phyloP scores from a whole-genome alignment of 2,797 vertebrate species.

The Acanthurus lineatus region DNA sequence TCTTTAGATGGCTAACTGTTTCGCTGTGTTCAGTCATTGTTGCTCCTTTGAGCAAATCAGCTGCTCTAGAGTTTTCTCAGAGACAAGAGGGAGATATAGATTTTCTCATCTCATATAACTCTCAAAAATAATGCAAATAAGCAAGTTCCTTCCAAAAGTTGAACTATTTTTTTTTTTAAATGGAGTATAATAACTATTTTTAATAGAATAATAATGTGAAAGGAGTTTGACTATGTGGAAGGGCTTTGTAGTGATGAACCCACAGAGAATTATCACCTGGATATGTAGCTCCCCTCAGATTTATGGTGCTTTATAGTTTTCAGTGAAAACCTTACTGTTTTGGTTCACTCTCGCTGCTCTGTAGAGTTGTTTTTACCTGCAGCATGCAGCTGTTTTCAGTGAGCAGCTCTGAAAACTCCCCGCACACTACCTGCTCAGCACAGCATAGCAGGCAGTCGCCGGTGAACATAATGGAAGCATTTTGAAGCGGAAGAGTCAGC shows the following conservation, averaged over 20 bases:
- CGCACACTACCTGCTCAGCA: neutral
- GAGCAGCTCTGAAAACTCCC: neutral
- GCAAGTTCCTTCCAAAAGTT: neutral
- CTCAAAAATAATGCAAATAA: neutral
- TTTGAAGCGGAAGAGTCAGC: neutral
- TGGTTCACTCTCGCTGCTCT: neutral
- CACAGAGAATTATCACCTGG: neutral
- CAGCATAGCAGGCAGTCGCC: neutral
- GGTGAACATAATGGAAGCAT: neutral
- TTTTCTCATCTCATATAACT: neutral
- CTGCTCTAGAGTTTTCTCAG: neutral
- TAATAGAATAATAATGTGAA: neutral
- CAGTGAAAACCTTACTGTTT: conserved; percentile 1
- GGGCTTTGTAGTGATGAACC: neutral
- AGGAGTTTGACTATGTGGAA: neutral
- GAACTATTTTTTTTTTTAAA: neutral
- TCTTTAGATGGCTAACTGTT: neutral
- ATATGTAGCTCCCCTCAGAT: neutral
- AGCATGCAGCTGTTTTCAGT: neutral
- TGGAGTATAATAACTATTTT: neutral
- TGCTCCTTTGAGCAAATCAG: neutral
- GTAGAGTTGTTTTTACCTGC: neutral
- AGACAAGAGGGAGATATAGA: too few species aligned
- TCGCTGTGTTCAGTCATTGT: neutral
- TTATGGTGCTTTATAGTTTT: neutral